Evolutionary conservation across 2,797 vertebrate species (phyloP), one percentile per base, ranked within the genome.

Genomic region (Pseudomugil tenellus): DNA sequence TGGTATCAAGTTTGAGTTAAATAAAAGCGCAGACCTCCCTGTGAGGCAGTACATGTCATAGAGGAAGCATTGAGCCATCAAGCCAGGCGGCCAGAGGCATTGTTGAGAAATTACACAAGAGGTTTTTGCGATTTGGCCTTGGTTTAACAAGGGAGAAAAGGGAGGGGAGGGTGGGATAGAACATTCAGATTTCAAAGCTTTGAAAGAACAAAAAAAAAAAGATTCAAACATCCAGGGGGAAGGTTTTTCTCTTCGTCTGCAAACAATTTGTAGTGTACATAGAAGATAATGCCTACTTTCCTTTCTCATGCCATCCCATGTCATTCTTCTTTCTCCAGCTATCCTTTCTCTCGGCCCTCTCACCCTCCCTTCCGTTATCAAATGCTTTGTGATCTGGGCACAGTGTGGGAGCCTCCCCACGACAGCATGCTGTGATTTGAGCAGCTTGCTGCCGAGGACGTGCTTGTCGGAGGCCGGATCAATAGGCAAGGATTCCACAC

Each of bases 61-160:
- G 74, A 73, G 84, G 83, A 85, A 93, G 87, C 91, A 93, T 91
- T 90, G 88, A 93, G 92, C 88, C 89, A 91, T 93, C 91, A 93
- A 91, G 86, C 89, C 84, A 79, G 88, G 84, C 89, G 57, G 75
- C 86, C 87, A 81, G 85, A 76, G 77, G 84, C 90, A 86, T 92
- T 93, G 92, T 91, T 82, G 86, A 88, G 79, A 89, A 91, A 89
- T 87, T 81, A 80, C 87, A 87, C 80, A 83, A 71, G 77, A 87
- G 83, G 74, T 46, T 46, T 76, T 78, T 74, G 79, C 77, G 88
- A 88, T 90, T 91, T 89, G 89, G 88, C 87, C 92, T 92, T 86
- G 82, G 81, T 80, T 91, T 91, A 90, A 89, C 87, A 80, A 85
- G 84, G 79, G 79, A 84, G 58, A 72, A 72, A 61, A 31, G 51